A percentile compares a stretch with the other conserved stretches of the same genome.
phyloP scores from a whole-genome alignment of 2,113 vertebrate genomes.

The Taurulus bubalis region DNA sequence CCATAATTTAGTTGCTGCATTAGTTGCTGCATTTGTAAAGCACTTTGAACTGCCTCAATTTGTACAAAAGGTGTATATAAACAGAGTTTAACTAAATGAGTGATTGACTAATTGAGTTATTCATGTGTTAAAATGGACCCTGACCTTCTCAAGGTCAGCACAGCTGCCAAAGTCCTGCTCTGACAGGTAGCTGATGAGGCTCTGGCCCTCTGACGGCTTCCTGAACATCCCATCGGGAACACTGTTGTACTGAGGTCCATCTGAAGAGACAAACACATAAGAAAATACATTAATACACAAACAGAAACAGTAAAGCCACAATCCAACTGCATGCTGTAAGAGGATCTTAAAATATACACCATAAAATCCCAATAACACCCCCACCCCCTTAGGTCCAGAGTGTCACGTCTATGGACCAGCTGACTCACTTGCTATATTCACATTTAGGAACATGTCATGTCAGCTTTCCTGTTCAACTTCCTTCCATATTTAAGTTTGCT shows the following conservation, averaged over 20 bases:
- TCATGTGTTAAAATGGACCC: neutral
- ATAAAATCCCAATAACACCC: neutral
- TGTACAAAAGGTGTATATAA: neutral
- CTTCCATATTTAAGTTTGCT: neutral
- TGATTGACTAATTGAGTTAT: neutral
- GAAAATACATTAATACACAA: neutral
- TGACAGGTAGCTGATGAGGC: constrained; percentile 98
- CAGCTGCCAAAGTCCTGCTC: constrained; percentile 99
- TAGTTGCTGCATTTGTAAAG: neutral
- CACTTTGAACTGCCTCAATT: neutral
- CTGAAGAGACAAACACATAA: constrained; percentile 71
- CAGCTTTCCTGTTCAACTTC: neutral
- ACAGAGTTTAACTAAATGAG: neutral
- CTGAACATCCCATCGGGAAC: constrained; percentile 93
- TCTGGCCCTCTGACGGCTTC: constrained; percentile 95
- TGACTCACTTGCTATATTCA: neutral
- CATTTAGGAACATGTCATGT: neutral
- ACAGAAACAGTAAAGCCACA: neutral
- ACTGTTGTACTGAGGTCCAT: constrained; percentile 83
- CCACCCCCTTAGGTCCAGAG: neutral
- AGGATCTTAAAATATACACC: neutral
- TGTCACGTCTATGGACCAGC: neutral
- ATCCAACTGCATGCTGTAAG: neutral
- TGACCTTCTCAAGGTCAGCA: constrained; percentile 97
- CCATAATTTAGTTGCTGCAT: no score